Evolutionary conservation across 64 coral and sea anemone genomes (phyloP).

Genomic region (Montipora efflorescens): DNA sequence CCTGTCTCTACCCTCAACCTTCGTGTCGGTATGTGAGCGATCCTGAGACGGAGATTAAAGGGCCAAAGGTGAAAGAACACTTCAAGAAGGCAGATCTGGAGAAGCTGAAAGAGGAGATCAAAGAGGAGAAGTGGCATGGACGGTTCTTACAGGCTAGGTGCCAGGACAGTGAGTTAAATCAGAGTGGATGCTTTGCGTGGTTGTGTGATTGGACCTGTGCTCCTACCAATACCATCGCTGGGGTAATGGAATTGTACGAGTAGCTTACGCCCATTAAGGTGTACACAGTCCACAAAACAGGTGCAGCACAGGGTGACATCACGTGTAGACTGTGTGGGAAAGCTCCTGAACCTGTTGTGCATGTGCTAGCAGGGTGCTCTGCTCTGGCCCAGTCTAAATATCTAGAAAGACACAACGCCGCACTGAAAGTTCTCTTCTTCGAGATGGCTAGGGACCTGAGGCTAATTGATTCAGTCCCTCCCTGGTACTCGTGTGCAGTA

Average conservation of each 20-base stretch:
- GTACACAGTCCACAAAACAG: not conserved
- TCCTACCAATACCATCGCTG: too few species aligned
- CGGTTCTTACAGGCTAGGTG: not conserved
- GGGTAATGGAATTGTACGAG: not conserved
- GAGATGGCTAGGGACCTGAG: not conserved
- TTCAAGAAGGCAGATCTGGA: conserved; percentile 19
- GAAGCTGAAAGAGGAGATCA: conserved; percentile 44
- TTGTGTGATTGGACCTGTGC: too few species aligned
- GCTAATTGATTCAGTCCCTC: not conserved
- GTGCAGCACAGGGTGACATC: not conserved
- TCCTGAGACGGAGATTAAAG: too few species aligned
- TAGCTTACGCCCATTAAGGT: conserved; percentile 7
- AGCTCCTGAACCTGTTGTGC: not conserved
- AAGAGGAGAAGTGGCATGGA: conserved; percentile 38
- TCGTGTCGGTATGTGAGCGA: not conserved
- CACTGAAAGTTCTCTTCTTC: conserved; percentile 24
- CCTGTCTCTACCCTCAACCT: not conserved
- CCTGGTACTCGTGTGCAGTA: not conserved
- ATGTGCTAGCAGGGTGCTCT: conserved; percentile 27
- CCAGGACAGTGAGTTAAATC: not conserved
- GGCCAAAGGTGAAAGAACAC: conserved; percentile 11
- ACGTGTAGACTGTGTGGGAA: conserved; percentile 29
- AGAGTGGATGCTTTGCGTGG: too few species aligned
- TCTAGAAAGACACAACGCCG: conserved; percentile 1
- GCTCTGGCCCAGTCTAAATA: conserved; percentile 34